Conservation (phyloP, 2,888 invertebrate genomes). For the Antheraea yamamai region DNA sequence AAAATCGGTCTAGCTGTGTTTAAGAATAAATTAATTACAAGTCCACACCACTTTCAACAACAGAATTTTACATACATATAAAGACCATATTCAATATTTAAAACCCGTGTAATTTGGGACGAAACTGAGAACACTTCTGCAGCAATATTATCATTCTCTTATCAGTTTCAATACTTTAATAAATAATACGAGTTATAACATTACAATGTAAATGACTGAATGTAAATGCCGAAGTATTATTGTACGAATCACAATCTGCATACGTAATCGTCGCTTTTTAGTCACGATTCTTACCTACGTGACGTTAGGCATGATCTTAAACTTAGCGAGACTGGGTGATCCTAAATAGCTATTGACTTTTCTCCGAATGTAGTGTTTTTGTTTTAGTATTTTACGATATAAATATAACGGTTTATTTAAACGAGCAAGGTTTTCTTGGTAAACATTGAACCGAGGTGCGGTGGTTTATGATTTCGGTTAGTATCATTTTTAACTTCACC, state of each 20-base stretch:
- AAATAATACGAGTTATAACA: background rate
- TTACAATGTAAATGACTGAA: background rate
- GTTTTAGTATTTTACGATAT: constrained; percentile 3
- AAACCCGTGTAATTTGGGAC: background rate
- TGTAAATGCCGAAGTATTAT: background rate
- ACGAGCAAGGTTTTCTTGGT: background rate
- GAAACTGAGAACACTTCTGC: background rate
- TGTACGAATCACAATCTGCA: background rate
- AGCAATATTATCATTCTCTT: background rate
- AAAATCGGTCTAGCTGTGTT: too few relatives aligned
- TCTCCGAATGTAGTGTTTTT: background rate
- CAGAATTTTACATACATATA: too few relatives aligned
- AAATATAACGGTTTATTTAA: background rate
- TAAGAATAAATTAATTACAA: too few relatives aligned
- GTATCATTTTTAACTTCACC: too few relatives aligned
- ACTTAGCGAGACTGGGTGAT: background rate
- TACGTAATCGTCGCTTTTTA: background rate
- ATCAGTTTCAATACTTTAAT: background rate
- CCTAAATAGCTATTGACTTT: background rate
- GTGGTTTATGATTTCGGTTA: background rate
- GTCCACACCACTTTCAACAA: too few relatives aligned
- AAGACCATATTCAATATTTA: background rate
- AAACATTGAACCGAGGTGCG: background rate
- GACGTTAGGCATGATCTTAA: constrained; percentile 31
- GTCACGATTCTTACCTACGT: constrained; percentile 29